phyloP scores from a whole-genome alignment of 35 echinoderm and acorn worm species.

The Heliocidaris erythrogramma region DNA sequence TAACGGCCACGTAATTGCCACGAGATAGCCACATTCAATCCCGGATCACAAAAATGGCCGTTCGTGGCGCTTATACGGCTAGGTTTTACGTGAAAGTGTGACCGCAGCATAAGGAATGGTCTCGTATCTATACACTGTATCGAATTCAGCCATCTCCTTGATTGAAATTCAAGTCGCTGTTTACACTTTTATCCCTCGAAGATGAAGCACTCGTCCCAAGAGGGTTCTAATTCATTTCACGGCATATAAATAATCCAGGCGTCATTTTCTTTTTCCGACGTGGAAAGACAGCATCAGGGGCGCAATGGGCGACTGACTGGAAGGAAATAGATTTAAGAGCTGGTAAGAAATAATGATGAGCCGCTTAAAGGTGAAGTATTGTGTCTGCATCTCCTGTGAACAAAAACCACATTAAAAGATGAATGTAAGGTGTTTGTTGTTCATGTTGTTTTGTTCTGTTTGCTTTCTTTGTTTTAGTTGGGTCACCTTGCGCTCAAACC shows the following conservation, averaged over 20 bases:
- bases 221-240: neutral
- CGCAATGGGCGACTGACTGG: neutral
- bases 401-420: too few species aligned
- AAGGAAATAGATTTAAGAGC: neutral
- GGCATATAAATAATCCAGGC: neutral
- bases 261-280: neutral
- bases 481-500: too few species aligned
- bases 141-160: neutral
- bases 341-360: neutral
- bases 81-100: too few species aligned
- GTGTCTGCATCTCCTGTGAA: neutral
- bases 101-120: neutral
- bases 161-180: neutral
- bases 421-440: too few species aligned
- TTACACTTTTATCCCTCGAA: neutral
- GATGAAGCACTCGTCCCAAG: neutral
- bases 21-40: too few species aligned
- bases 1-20: too few species aligned
- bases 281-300: neutral
- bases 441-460: too few species aligned
- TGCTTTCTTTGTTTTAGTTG: too few species aligned
- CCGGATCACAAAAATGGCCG: too few species aligned
- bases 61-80: too few species aligned
- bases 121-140: neutral
- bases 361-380: neutral